Evolutionary conservation across 2,797 vertebrate species (phyloP), one percentile per base, ranked within the genome.

Genomic region (Rhabdophis nuchalis): DNA sequence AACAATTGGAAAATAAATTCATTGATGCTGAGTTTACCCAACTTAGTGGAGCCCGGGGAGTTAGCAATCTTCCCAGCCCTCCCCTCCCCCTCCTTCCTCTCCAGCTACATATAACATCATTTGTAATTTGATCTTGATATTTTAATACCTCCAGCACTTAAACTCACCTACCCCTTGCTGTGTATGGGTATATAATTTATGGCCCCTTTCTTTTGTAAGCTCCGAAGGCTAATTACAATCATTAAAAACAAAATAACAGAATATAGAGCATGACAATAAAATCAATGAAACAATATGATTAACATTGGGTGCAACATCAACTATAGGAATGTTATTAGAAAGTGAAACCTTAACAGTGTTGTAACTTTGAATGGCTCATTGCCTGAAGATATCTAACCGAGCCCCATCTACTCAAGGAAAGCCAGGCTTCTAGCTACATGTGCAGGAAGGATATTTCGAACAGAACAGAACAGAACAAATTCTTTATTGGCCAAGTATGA

Each of bases 361-460:
- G 36, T 46, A 25, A 82, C 72, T 82, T 82, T 82, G 11, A 82
- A 46, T 82, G 4, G 36, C 32, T 82, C 72, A 4, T 41, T 25
- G 18, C 3, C 0, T 82, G 72, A 82, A 41, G 36, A 25, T 41
- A 46, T 10, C 36, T 46, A 64, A 9, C 27, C 36, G 29, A 14
- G 1, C 10, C 25, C 6, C 13, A 61, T 27, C 25, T 16, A 46
- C 13, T 54, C 13, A 46, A 27, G 60, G 20, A 16, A 23, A 68
- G 29, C 2, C 29, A 53, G 18, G 46, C 12, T 60, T 13, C 64
- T 2, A 23, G 3, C 13, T 68, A 11, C 10, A 89, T 7, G 46
- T 88, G 1, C 56, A 64, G 57, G 88, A 91, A 94, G 77, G 87
- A 87, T 93, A 93, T 94, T 95, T 82, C 90, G 57, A 57, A 57